Percentiles rank a stretch among this genome's conserved stretches.
Evolutionary conservation across 2,113 vertebrate species (phyloP).

Genomic region (Ptilorrhoa leucosticta): DNA sequence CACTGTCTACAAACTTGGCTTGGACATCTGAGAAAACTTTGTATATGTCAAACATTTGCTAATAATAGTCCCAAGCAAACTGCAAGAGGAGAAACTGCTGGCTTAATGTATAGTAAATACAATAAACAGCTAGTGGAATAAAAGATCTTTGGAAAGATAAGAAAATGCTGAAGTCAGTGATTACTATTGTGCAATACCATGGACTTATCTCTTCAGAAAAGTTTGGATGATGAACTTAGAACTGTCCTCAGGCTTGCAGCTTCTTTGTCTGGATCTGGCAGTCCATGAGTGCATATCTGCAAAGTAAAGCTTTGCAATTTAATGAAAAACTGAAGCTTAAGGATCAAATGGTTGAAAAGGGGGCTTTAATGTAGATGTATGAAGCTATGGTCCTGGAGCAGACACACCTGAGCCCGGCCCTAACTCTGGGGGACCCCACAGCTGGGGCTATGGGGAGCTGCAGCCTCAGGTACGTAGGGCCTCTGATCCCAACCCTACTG

Average conservation of each 20-base stretch:
- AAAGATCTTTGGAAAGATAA: not conserved
- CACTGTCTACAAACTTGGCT: not conserved
- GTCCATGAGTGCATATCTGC: not conserved
- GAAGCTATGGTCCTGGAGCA: not conserved
- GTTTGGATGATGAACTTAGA: not conserved
- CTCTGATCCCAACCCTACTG: not conserved
- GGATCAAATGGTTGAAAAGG: not conserved
- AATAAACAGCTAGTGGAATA: not conserved
- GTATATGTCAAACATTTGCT: not conserved
- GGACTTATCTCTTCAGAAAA: not conserved
- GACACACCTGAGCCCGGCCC: not conserved
- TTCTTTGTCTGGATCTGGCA: not conserved
- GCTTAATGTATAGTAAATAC: not conserved
- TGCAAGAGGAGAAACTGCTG: slow-evolving; percentile 1
- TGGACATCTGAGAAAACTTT: slow-evolving; percentile 4
- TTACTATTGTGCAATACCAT: not conserved
- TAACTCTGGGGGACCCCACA: not conserved
- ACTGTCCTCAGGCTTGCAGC: not conserved
- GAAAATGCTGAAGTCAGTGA: not conserved
- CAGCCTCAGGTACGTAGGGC: fast-evolving
- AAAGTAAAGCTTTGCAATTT: not conserved
- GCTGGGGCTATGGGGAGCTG: not conserved
- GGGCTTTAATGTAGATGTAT: not conserved
- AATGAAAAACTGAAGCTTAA: not conserved
- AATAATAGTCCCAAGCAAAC: not conserved